These are phyloP conservation scores for Halesus radiatus DNA, from an alignment of 1,140 invertebrate species.

Conservation along the genomic window DNA sequence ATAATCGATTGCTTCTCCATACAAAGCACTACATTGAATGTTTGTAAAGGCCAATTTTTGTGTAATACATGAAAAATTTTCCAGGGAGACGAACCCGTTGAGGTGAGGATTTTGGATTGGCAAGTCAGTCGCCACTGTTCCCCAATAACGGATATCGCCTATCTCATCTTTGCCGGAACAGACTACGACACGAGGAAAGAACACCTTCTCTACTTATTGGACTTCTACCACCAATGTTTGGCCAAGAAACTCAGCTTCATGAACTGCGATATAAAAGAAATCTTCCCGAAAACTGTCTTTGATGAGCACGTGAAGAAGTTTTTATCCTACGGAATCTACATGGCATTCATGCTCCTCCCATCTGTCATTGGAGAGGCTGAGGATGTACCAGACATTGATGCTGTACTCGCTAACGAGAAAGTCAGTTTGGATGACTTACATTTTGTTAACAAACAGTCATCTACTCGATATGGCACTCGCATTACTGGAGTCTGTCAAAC, in stretches of 20 bases:
- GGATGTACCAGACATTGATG: constrained; percentile 43
- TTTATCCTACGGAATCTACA: constrained; percentile 43
- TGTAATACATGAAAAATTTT: neutral
- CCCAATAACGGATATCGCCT: constrained; percentile 64
- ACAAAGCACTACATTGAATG: no score
- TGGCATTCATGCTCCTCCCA: constrained; percentile 42
- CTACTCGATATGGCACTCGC: neutral
- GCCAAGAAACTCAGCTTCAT: constrained; percentile 62
- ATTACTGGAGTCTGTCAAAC: constrained; percentile 28
- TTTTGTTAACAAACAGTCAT: constrained; percentile 3
- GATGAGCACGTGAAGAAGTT: constrained; percentile 59
- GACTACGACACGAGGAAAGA: constrained; percentile 55
- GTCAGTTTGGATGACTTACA: constrained; percentile 5
- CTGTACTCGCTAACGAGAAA: constrained; percentile 37
- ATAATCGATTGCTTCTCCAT: no score
- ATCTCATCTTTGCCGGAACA: constrained; percentile 65
- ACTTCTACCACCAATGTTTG: constrained; percentile 72
- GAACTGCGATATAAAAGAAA: constrained; percentile 61
- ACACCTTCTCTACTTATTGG: constrained; percentile 65
- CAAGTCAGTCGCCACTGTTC: constrained; percentile 65
- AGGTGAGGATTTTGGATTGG: constrained; percentile 65
- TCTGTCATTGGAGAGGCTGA: constrained; percentile 45
- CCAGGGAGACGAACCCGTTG: constrained; percentile 54
- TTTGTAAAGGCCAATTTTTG: no score
- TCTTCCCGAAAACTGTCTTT: constrained; percentile 30